Evolutionary conservation across 2,113 vertebrate genomes (phyloP).

Genomic region (Tetrax tetrax): DNA sequence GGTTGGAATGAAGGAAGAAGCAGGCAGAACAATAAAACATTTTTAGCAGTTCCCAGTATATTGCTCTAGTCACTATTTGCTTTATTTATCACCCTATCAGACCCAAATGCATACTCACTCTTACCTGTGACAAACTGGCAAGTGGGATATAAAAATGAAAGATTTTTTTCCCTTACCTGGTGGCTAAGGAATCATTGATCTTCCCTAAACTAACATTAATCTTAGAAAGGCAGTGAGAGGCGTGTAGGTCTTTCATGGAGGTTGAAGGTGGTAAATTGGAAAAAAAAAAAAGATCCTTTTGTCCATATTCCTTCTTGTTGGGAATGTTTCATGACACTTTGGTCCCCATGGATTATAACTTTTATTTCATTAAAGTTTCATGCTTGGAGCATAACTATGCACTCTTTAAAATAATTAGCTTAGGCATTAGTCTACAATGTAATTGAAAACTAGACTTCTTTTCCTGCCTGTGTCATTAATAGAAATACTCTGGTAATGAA

Average conservation of each 20-base stretch:
- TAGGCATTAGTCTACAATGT: not conserved
- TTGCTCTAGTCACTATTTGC: not conserved
- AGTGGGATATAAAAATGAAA: conserved; percentile 55
- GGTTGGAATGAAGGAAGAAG: conserved; percentile 1
- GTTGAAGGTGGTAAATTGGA: not conserved
- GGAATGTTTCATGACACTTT: not conserved
- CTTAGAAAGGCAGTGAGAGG: not conserved
- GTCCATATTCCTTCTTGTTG: not conserved
- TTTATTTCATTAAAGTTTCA: not conserved
- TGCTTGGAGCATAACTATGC: not conserved
- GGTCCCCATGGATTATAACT: not conserved
- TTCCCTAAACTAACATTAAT: conserved; percentile 56
- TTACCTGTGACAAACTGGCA: conserved; percentile 50
- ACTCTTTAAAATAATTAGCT: conserved; percentile 10
- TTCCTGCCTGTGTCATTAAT: not conserved
- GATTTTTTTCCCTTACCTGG: conserved; percentile 28
- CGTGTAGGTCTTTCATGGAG: conserved; percentile 10
- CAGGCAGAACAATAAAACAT: conserved; percentile 36
- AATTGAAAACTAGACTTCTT: not conserved
- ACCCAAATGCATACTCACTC: conserved; percentile 42
- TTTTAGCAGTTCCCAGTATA: conserved; percentile 27
- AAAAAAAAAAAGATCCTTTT: not conserved
- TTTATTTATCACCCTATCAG: conserved; percentile 49
- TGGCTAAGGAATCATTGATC: conserved; percentile 49
- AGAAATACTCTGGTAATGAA: not conserved